Conservation (phyloP, 2,888 invertebrate genomes). For the Myathropa florea region DNA sequence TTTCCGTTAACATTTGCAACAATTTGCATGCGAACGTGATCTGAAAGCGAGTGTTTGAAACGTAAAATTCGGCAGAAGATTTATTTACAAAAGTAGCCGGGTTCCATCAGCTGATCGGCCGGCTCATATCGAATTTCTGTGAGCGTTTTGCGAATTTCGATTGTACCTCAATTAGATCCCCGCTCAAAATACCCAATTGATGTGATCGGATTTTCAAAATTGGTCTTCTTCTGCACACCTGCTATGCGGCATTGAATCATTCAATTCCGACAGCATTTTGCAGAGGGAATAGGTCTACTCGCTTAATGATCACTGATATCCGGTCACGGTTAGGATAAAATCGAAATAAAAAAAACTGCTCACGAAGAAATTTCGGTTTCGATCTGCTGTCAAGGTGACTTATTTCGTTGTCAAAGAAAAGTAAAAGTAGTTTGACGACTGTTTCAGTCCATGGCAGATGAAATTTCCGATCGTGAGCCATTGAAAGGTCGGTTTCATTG, state of each 20-base stretch:
- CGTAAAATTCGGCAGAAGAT: constrained; percentile 20
- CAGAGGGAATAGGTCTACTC: neutral
- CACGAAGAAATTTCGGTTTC: neutral
- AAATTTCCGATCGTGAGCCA: neutral
- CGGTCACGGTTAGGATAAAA: neutral
- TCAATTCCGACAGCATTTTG: neutral
- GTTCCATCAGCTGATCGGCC: constrained; percentile 39
- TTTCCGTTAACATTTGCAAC: constrained; percentile 17
- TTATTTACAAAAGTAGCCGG: constrained; percentile 9
- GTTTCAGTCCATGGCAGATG: neutral
- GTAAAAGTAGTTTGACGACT: neutral
- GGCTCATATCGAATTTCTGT: constrained; percentile 18
- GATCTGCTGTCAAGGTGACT: neutral
- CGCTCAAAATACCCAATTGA: neutral
- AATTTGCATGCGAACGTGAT: constrained; percentile 56
- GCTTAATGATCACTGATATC: neutral
- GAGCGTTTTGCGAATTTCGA: constrained; percentile 9
- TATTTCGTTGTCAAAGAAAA: neutral
- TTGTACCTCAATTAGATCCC: neutral
- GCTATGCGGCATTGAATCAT: neutral
- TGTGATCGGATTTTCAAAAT: constrained; percentile 22
- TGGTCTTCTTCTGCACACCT: neutral
- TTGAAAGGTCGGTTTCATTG: too few relatives aligned
- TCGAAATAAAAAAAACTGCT: neutral
- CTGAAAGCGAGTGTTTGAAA: constrained; percentile 8